Base-by-base conservation (phyloP, 1,140 invertebrate genomes). In the Lordiphosa mommai region DNA sequence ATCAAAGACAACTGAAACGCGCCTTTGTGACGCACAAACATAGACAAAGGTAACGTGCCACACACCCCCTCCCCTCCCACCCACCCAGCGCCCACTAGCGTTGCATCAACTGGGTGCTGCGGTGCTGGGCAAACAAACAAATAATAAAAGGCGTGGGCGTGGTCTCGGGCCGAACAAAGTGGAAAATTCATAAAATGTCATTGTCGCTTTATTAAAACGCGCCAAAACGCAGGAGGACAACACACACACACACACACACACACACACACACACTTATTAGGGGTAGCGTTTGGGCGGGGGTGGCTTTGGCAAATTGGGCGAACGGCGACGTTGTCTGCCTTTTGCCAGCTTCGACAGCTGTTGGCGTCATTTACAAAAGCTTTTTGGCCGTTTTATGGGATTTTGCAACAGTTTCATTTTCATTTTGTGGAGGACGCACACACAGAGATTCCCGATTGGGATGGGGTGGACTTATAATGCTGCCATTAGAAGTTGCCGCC, bases 101-200 rank as follows among this genome's bases (percentile, higher is more conserved):
- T 50, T 70, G 23, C 33, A 70, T 61, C 63, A 58, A 52, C 69
- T 53, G 43, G 61, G 63, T n/a, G n/a, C 53, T 79, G 73, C 51
- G 76, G 70, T 61, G 65, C 60, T 70, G 44, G 61, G 64, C 65
- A 79, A 79, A 66, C 76, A 80, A 82, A 80, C 74, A 80, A 80
- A 80, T 80, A 80, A 80, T 82, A 61, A 72, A 80, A 68, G 58
- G 17, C 16, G 10, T n/a, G 5, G 8, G 23, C 44, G 59, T 48
- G 64, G 67, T 51, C 46, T 50, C 61, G 51, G 72, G 68, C 59
- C 50, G 76, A 80, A 80, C 70, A 80, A 80, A 80, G 76, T 80
- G 76, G 76, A 80, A 80, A 80, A 80, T 80, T 80, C 76, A 80
- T 80, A 80, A 80, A 80, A 80, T 82, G 76, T 80, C 76, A 80